Percentiles rank a stretch among this genome's conserved stretches.
Conservation (phyloP, 37 sponge, comb jelly and placozoan genomes). For the Chondrosia reniformis region DNA sequence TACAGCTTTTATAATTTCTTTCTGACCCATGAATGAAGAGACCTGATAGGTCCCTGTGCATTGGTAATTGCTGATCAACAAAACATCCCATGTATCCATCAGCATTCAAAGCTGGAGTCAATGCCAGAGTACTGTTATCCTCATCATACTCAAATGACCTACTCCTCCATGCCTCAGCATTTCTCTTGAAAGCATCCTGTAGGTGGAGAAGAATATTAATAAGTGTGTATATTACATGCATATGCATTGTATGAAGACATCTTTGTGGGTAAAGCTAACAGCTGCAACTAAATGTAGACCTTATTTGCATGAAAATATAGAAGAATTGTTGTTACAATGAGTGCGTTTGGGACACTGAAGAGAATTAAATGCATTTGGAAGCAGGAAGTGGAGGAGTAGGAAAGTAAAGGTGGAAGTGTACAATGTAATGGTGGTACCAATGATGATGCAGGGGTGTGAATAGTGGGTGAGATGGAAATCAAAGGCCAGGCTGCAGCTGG, state of each 20-base stretch:
- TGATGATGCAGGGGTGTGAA: no score
- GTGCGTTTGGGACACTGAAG: background rate
- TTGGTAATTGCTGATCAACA: background rate
- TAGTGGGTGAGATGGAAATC: no score
- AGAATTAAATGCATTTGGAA: no score
- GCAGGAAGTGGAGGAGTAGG: no score
- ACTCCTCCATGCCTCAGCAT: constrained; percentile 26
- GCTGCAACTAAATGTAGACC: no score
- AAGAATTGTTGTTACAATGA: background rate
- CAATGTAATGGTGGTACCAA: no score
- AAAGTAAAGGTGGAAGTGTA: no score
- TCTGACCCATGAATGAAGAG: background rate
- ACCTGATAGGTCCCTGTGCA: background rate
- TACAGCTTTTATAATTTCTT: background rate
- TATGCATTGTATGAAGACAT: constrained; percentile 8
- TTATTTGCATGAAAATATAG: no score
- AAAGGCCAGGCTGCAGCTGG: no score
- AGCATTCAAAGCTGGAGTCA: constrained; percentile 1
- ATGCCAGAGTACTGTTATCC: constrained; percentile 20
- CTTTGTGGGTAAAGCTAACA: no score
- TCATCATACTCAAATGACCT: constrained; percentile 26
- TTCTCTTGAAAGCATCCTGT: constrained; percentile 26
- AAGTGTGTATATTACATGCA: background rate
- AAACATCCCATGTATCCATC: constrained; percentile 43
- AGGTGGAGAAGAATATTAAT: background rate